Conservation (phyloP, 2,888 invertebrate species). For the Brachyptera risi region DNA sequence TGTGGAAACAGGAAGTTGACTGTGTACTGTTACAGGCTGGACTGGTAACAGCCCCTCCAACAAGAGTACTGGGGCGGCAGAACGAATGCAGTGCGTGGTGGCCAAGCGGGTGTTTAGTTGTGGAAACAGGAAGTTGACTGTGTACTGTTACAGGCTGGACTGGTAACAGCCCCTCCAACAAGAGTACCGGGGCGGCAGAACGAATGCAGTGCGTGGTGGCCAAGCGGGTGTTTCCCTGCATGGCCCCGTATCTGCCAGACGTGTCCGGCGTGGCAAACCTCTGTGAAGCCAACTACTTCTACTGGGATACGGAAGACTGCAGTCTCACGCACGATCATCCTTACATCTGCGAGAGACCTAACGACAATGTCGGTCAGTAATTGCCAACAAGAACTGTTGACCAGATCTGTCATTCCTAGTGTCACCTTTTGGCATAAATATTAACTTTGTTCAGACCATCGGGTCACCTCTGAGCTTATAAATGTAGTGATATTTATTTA, state of each 20-base stretch:
- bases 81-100: conserved; percentile 44
- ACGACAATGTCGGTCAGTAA: conserved; percentile 48
- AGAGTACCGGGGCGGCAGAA: conserved; percentile 17
- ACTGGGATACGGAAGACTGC: conserved; percentile 50
- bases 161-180: background rate
- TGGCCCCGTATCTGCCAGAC: conserved; percentile 37
- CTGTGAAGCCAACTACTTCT: conserved; percentile 47
- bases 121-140: conserved; percentile 36
- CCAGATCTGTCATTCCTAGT: too few species aligned
- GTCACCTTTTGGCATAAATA: too few species aligned
- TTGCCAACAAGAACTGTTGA: too few species aligned
- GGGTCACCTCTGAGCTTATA: too few species aligned
- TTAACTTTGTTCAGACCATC: too few species aligned
- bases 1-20: too few species aligned
- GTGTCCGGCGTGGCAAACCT: background rate
- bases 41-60: background rate
- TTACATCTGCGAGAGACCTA: conserved; percentile 51
- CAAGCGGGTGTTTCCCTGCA: conserved; percentile 45
- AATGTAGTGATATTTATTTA: too few species aligned
- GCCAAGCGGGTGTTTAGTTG: conserved; percentile 46
- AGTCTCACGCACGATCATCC: conserved; percentile 42
- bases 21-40: conserved; percentile 27
- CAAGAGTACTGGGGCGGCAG: background rate
- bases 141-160: conserved; percentile 27
- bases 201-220: conserved; percentile 45